phyloP scores from a whole-genome alignment of 2,797 vertebrate species.

The Coracias cyanogaster region DNA sequence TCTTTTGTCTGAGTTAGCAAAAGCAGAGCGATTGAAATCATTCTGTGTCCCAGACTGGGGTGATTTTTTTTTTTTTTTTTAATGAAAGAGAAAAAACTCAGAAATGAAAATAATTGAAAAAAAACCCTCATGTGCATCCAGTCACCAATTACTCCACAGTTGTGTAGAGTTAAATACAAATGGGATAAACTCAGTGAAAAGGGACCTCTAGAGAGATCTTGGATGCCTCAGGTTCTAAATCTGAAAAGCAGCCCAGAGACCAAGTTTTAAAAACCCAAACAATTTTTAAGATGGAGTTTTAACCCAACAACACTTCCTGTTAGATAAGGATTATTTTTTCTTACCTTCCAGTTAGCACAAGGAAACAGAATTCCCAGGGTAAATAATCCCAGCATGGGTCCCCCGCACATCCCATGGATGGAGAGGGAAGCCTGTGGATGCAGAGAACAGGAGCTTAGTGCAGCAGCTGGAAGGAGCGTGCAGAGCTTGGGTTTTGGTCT shows the following conservation, averaged over 20 bases:
- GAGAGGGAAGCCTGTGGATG: slow-evolving; percentile 84
- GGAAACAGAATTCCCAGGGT: slow-evolving; percentile 87
- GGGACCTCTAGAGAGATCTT: neutral
- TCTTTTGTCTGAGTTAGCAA: neutral
- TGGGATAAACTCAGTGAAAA: neutral
- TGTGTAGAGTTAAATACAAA: neutral
- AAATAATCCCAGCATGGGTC: slow-evolving; percentile 88
- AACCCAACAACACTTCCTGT: neutral
- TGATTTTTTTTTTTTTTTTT: neutral
- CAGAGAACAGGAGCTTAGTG: neutral
- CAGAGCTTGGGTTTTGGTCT: neutral
- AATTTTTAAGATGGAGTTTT: neutral
- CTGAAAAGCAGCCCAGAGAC: neutral
- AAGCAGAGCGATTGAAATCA: neutral
- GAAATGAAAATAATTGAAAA: neutral
- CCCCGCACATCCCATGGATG: slow-evolving; percentile 90
- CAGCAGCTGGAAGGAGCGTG: neutral
- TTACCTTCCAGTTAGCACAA: slow-evolving; percentile 88
- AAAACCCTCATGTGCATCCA: neutral
- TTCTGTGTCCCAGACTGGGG: neutral
- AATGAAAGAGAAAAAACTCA: neutral
- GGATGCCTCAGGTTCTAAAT: neutral
- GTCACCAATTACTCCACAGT: neutral
- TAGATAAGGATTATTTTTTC: neutral
- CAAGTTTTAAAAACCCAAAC: neutral